These are phyloP conservation scores for Paratilapia polleni DNA, from an alignment of 2,113 vertebrate species.

Conservation along the genomic window DNA sequence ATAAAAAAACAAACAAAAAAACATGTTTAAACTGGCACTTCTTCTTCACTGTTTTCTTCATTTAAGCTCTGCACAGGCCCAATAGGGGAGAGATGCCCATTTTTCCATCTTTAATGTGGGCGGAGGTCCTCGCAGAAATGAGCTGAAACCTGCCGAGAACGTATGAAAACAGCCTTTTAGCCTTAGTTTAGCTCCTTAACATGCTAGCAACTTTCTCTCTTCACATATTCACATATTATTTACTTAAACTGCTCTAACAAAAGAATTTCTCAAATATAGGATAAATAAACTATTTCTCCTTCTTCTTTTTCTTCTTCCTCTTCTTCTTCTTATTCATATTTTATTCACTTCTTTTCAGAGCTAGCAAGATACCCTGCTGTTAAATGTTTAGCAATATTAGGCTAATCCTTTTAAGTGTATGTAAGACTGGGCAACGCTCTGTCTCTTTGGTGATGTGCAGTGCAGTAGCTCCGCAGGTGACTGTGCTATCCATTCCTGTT, in stretches of 20 bases:
- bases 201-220: neutral
- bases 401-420: neutral
- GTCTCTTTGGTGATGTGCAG: neutral
- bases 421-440: neutral
- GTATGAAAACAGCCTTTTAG: neutral
- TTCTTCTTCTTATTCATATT: too few relatives aligned
- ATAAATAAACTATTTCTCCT: neutral
- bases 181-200: neutral
- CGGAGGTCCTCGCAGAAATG: neutral
- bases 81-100: neutral
- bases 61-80: too few relatives aligned
- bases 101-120: neutral
- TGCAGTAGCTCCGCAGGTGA: neutral
- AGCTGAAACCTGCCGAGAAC: neutral
- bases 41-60: too few relatives aligned
- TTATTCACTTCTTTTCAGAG: too few relatives aligned
- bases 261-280: neutral
- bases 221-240: neutral
- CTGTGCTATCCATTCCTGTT: too few relatives aligned
- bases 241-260: too few relatives aligned
- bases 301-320: too few relatives aligned
- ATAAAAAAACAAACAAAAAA: neutral
- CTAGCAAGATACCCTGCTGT: neutral
- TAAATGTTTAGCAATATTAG: neutral
- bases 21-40: neutral